Percentiles rank a stretch among this genome's conserved stretches.
phyloP scores from a whole-genome alignment of 1,140 invertebrate species.

The Leptinotarsa lineolata region DNA sequence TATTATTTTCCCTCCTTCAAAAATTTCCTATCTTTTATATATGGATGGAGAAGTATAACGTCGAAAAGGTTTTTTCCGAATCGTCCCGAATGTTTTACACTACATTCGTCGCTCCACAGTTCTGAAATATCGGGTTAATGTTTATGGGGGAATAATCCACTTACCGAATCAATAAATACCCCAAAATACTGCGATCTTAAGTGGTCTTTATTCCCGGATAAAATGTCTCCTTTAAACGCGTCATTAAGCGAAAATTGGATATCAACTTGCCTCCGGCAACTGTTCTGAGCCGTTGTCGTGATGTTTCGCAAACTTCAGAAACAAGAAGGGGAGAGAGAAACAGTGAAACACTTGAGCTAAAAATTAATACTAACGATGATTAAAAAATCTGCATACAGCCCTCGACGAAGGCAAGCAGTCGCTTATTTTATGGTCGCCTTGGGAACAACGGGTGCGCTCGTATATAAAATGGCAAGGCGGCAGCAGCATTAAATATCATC shows the following conservation, averaged over 20 bases:
- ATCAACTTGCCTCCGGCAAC: conserved; percentile 21
- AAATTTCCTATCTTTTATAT: too few species aligned
- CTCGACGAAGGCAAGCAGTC: conserved; percentile 30
- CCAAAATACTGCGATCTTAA: conserved; percentile 9
- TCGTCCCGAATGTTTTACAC: too few species aligned
- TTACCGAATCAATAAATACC: conserved; percentile 15
- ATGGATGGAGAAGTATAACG: too few species aligned
- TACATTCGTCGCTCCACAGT: too few species aligned
- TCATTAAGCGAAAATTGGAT: conserved; percentile 24
- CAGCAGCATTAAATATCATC: conserved; percentile 35
- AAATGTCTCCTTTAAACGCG: conserved; percentile 21
- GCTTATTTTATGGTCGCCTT: conserved; percentile 40
- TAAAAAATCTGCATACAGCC: conserved; percentile 45
- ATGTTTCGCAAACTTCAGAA: conserved; percentile 14
- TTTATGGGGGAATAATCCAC: neutral
- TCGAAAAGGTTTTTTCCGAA: too few species aligned
- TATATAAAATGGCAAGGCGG: conserved; percentile 37
- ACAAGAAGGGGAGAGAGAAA: conserved; percentile 17
- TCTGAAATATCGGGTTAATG: too few species aligned
- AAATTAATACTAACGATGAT: conserved; percentile 45
- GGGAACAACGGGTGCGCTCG: conserved; percentile 39
- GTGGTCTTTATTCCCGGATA: conserved; percentile 13
- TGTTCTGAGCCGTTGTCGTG: conserved; percentile 18
- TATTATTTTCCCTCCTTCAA: too few species aligned
- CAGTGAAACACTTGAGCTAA: conserved; percentile 34